These are phyloP conservation scores for Hypothenemus hampei DNA, from an alignment of 1,140 invertebrate species.

Conservation along the genomic window DNA sequence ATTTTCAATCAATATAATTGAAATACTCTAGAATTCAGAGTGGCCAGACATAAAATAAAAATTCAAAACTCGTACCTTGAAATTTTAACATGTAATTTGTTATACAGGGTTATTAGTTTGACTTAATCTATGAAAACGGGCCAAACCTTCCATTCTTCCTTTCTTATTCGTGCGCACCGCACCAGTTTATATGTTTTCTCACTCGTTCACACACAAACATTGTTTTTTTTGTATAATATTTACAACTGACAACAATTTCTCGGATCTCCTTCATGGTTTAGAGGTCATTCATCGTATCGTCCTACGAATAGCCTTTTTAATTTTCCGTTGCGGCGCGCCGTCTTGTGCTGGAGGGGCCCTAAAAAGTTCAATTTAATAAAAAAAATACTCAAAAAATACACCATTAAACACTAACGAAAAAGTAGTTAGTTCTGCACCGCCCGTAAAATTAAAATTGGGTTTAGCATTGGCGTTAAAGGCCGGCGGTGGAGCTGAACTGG, in stretches of 20 bases:
- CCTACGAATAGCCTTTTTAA: slow-evolving; percentile 29
- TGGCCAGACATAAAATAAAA: too few relatives aligned
- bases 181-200: neutral
- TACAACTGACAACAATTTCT: slow-evolving; percentile 3
- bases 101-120: slow-evolving; percentile 12
- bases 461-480: slow-evolving; percentile 26
- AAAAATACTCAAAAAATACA: neutral
- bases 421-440: neutral
- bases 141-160: neutral
- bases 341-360: slow-evolving; percentile 17
- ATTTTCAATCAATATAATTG: too few relatives aligned
- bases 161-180: too few relatives aligned
- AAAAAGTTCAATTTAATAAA: slow-evolving; percentile 1
- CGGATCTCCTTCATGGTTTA: too few relatives aligned
- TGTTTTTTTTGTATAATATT: neutral
- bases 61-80: slow-evolving; percentile 7
- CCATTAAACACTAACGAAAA: slow-evolving; percentile 19
- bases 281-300: slow-evolving; percentile 19
- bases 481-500: slow-evolving; percentile 20
- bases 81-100: slow-evolving; percentile 10
- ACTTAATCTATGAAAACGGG: too few relatives aligned
- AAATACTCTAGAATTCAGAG: too few relatives aligned
- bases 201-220: neutral
- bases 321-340: slow-evolving; percentile 15
- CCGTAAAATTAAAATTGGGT: slow-evolving; percentile 32